Percentiles rank a stretch among this genome's conserved stretches.
Conservation (phyloP, 2,113 vertebrate species). For the Caretta caretta region DNA sequence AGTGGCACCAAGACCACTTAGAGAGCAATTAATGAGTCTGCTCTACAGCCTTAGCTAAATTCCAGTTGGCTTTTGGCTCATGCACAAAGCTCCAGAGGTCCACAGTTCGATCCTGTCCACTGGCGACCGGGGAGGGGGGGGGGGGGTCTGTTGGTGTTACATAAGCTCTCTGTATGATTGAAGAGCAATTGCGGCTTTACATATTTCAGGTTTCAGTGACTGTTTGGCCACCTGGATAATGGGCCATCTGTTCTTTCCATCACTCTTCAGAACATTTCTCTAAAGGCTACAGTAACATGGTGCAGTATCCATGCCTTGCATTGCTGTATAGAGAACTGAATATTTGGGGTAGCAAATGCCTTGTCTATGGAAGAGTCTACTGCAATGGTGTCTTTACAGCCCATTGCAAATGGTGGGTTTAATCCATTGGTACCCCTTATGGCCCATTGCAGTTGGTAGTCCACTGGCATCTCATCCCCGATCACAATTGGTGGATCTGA, state of each 20-base stretch:
- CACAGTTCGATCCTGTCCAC: too few species aligned
- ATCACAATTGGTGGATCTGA: neutral
- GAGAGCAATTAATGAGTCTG: too few species aligned
- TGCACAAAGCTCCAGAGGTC: too few species aligned
- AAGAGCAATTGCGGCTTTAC: accelerated
- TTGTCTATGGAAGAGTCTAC: neutral
- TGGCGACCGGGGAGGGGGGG: too few species aligned
- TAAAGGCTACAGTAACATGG: neutral
- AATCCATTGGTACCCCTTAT: neutral
- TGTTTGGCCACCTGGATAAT: neutral
- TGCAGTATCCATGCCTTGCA: accelerated
- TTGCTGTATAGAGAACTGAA: neutral
- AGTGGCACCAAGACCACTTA: too few species aligned
- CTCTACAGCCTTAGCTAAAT: too few species aligned
- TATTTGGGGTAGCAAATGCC: neutral
- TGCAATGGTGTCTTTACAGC: accelerated
- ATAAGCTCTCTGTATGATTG: accelerated
- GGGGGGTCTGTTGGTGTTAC: too few species aligned
- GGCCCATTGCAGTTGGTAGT: too few species aligned
- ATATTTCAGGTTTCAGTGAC: accelerated
- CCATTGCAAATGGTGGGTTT: neutral
- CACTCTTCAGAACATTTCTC: neutral
- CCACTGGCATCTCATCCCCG: too few species aligned
- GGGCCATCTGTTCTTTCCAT: neutral
- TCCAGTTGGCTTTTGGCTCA: too few species aligned